phyloP scores from a whole-genome alignment of 2,888 invertebrate genomes.

The Archips crataeganus region DNA sequence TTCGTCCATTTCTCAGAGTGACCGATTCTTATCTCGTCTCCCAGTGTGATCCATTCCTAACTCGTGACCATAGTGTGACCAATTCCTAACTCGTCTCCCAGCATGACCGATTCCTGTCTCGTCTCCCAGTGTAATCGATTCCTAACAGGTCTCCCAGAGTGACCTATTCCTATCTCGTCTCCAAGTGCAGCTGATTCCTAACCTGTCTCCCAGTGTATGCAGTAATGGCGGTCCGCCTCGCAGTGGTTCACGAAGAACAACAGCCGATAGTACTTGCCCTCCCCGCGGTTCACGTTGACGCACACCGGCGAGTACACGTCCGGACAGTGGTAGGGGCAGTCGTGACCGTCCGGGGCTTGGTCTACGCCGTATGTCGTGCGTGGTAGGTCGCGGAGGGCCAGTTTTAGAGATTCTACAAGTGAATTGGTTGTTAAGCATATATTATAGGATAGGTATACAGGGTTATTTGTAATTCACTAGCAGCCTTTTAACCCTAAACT shows the following conservation, averaged over 20 bases:
- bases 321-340: constrained; percentile 3
- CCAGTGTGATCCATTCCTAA: no score
- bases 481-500: no score
- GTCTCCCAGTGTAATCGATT: no score
- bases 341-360: not conserved
- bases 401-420: not conserved
- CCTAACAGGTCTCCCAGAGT: not conserved
- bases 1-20: no score
- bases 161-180: no score
- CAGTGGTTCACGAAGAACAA: constrained; percentile 69
- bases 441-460: no score
- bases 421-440: no score
- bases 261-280: constrained; percentile 62
- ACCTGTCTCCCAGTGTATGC: constrained; percentile 59
- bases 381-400: not conserved
- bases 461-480: no score
- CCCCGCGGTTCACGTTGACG: constrained; percentile 58
- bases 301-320: constrained; percentile 50
- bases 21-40: no score
- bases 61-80: no score
- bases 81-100: no score
- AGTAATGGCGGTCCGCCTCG: constrained; percentile 63
- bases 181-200: not conserved
- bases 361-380: not conserved
- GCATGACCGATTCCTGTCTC: no score